A percentile compares a stretch with the other conserved stretches of the same genome.
These are phyloP conservation scores for Anticlea derivata DNA, from an alignment of 2,888 invertebrate genomes.

Conservation along the genomic window DNA sequence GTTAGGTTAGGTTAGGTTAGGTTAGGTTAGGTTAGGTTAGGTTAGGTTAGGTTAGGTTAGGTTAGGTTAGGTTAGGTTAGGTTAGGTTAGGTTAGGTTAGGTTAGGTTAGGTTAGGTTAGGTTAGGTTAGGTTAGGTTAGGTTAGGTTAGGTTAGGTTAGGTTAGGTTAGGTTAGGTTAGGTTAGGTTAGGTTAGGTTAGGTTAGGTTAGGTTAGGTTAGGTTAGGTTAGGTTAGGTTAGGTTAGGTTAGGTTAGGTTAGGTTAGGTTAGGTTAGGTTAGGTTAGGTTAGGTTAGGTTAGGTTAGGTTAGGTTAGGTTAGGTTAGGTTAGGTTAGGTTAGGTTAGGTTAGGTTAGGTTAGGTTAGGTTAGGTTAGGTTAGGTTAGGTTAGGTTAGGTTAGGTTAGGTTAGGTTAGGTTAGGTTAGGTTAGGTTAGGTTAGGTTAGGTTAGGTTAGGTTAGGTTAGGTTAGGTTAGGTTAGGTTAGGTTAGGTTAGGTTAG, in stretches of 20 bases:
- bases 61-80: conserved; percentile 15
- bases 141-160: conserved; percentile 32
- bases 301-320: conserved; percentile 24
- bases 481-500: conserved; percentile 28
- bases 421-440: conserved; percentile 29
- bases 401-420: conserved; percentile 30
- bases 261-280: conserved; percentile 23
- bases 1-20: conserved; percentile 26
- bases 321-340: conserved; percentile 25
- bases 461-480: conserved; percentile 26
- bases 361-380: conserved; percentile 25
- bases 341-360: conserved; percentile 28
- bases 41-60: conserved; percentile 17
- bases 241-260: conserved; percentile 25
- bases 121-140: conserved; percentile 26
- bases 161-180: conserved; percentile 37
- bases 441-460: conserved; percentile 28
- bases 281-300: conserved; percentile 21
- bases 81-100: conserved; percentile 19
- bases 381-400: conserved; percentile 24
- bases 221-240: conserved; percentile 33
- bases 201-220: conserved; percentile 39
- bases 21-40: conserved; percentile 27
- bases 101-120: conserved; percentile 32
- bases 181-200: conserved; percentile 41